phyloP scores from a whole-genome alignment of 37 sponge, comb jelly and placozoan species.

The Agelas oroides region DNA sequence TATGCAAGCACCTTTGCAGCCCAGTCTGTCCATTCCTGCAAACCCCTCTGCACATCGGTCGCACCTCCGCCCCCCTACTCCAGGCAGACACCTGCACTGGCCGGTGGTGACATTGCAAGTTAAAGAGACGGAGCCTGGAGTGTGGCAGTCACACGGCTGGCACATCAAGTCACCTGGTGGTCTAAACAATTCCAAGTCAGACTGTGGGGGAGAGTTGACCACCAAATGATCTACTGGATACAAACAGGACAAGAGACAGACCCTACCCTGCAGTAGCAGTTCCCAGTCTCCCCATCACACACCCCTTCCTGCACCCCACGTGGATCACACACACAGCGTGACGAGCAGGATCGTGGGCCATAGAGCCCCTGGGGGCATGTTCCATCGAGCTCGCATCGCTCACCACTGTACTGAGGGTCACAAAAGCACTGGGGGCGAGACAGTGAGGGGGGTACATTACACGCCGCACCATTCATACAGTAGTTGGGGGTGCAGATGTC shows the following conservation, averaged over 20 bases:
- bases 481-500: slow-evolving; percentile 37
- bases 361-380: slow-evolving; percentile 3
- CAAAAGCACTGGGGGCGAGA: slow-evolving; percentile 4
- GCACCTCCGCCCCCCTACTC: slow-evolving; percentile 39
- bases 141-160: slow-evolving; percentile 52
- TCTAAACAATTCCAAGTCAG: neutral
- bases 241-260: no score
- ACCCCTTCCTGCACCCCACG: slow-evolving; percentile 19
- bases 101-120: slow-evolving; percentile 29
- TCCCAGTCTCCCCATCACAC: slow-evolving; percentile 33
- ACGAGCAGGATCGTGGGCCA: neutral
- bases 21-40: slow-evolving; percentile 30
- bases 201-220: neutral
- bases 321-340: slow-evolving; percentile 50
- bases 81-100: slow-evolving; percentile 36
- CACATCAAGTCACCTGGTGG: slow-evolving; percentile 41
- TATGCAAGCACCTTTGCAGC: slow-evolving; percentile 46
- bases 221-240: no score
- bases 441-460: neutral
- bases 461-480: slow-evolving; percentile 14
- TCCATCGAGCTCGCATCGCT: neutral
- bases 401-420: neutral
- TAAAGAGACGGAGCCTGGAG: slow-evolving; percentile 21
- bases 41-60: slow-evolving; percentile 29
- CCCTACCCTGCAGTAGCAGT: slow-evolving; percentile 38